phyloP scores from a whole-genome alignment of 2,113 vertebrate species.

The Okapia johnstoni region DNA sequence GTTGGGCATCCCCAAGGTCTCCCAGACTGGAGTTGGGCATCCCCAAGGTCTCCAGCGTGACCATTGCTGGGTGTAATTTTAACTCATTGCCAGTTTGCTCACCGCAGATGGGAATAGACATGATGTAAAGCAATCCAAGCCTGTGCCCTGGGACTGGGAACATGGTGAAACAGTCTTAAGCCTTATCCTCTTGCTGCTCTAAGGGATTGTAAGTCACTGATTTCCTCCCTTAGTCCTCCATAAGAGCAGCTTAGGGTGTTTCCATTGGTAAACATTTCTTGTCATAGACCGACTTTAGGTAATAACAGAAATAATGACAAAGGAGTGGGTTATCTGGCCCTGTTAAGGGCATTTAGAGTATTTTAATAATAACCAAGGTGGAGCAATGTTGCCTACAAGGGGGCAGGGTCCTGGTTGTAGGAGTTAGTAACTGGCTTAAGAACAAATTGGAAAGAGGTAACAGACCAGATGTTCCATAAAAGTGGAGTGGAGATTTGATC shows the following conservation, averaged over 20 bases:
- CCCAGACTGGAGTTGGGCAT: neutral
- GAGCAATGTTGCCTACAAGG: neutral
- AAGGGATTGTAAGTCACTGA: neutral
- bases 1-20: neutral
- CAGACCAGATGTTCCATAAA: neutral
- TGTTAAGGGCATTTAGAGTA: neutral
- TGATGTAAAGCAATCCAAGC: neutral
- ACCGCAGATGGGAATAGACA: neutral
- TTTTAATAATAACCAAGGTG: neutral
- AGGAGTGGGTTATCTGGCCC: neutral
- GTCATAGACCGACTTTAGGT: neutral
- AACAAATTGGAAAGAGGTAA: neutral
- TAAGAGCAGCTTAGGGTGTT: neutral
- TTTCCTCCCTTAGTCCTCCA: neutral
- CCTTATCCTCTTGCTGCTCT: neutral
- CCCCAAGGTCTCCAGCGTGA: neutral
- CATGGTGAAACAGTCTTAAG: neutral
- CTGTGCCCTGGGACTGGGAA: neutral
- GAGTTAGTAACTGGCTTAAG: neutral
- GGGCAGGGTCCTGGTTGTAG: neutral
- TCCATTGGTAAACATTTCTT: neutral
- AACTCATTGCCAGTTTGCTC: neutral
- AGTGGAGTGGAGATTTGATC: neutral
- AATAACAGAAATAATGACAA: neutral
- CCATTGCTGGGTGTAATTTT: neutral